Evolutionary conservation across 2,113 vertebrate genomes (phyloP), one percentile per base, ranked within the genome.

Genomic region (Collichthys lucidus): DNA sequence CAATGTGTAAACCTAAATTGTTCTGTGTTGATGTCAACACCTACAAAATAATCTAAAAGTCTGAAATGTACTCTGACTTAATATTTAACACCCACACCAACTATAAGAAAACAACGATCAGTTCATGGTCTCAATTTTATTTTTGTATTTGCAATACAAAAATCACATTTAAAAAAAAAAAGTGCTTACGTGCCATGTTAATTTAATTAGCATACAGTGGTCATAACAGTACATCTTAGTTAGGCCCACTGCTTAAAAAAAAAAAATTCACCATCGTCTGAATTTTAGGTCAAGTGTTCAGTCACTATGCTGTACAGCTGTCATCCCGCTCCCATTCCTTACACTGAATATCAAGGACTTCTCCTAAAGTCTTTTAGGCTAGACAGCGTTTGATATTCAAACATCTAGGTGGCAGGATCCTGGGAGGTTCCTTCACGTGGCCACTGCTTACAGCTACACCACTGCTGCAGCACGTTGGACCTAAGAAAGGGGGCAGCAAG

Each of bases 381-480:
- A n/a, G 16, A 12, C 19, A 57, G 22, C 6, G 0, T 26, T 42
- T 26, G 26, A 57, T 2, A n/a, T 53, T 56, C 57, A 71, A 35
- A 11, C 42, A n/a, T 63, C 14, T 2, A 59, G 26, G 42, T 24
- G 9, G 31, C 53, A 59, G 26, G 71, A 9, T 71, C 44, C 62
- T 63, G 44, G 44, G 11, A 46, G 44, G 44, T 46, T 46, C 44
- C 44, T 47, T 46, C 24, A 20, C n/a, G 71, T 35, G 53, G 69
- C 57, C 53, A 24, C 68, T 53, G 62, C 73, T 29, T 17, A 57
- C 29, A 78, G 69, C 63, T 63, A 60, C 29, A 5, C 69, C 47
- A 26, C 15, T 16, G 47, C 46, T 80, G 49, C 56, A 35, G 67
- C 56, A 69, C 0, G 0, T 12, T 55, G 60, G 47, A 75, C 76